Percentiles rank a stretch among this genome's conserved stretches.
These are phyloP conservation scores for Paradisaea rubra DNA, from an alignment of 2,113 vertebrate species.

Conservation along the genomic window DNA sequence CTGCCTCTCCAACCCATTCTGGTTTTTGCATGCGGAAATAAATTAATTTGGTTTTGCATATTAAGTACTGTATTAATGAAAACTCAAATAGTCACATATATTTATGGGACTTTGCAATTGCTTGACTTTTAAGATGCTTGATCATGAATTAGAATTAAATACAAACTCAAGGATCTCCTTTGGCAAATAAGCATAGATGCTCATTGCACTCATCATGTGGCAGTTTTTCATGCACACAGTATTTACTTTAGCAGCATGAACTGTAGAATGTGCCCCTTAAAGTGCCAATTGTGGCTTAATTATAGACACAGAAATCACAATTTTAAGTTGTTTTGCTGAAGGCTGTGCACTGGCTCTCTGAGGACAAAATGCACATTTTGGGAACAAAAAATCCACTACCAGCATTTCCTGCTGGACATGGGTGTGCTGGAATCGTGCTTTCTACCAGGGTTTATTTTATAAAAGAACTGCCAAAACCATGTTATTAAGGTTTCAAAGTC, in stretches of 20 bases:
- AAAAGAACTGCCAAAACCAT: background rate
- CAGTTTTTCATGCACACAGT: background rate
- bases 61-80: background rate
- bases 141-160: background rate
- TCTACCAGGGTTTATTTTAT: background rate
- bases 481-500: background rate
- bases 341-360: background rate
- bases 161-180: background rate
- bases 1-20: background rate
- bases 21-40: background rate
- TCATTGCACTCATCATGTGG: background rate
- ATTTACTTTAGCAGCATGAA: background rate
- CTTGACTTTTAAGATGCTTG: background rate
- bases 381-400: background rate
- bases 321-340: background rate
- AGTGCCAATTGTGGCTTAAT: background rate
- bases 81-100: background rate
- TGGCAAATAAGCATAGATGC: background rate
- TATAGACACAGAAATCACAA: background rate
- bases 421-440: background rate
- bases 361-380: background rate
- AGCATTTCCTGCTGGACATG: background rate
- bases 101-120: background rate
- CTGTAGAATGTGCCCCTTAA: background rate
- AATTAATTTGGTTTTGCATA: background rate